These are phyloP conservation scores for Vireo altiloquus DNA, from an alignment of 2,113 vertebrate genomes.

Conservation along the genomic window DNA sequence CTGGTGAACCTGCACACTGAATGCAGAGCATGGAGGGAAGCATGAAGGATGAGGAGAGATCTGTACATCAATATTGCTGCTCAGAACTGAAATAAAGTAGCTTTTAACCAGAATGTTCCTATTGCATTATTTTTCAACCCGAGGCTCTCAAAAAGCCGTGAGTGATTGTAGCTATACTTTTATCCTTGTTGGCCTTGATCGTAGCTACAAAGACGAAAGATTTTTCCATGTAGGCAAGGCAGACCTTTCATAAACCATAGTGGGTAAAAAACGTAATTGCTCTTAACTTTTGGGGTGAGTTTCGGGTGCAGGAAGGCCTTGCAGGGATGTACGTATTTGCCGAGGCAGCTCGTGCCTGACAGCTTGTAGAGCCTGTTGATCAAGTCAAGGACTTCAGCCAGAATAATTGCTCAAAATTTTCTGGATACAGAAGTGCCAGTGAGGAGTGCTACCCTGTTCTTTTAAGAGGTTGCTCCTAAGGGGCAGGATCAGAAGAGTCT, in stretches of 20 bases:
- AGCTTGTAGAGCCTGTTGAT: slow-evolving; percentile 12
- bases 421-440: not conserved
- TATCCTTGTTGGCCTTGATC: not conserved
- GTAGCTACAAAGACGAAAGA: not conserved
- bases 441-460: not conserved
- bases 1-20: not conserved
- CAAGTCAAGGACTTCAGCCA: not conserved
- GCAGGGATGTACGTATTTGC: not conserved
- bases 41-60: not conserved
- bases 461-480: not conserved
- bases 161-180: not conserved
- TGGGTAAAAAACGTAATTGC: not conserved
- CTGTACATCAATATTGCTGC: not conserved
- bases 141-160: not conserved
- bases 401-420: slow-evolving; percentile 40
- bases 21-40: not conserved
- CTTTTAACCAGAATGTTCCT: not conserved
- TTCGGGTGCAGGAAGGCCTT: not conserved
- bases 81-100: not conserved
- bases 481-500: not conserved
- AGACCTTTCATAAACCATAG: not conserved
- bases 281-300: not conserved
- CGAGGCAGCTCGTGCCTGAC: not conserved
- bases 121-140: not conserved
- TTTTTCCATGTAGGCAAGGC: not conserved